A percentile compares a stretch with the other conserved stretches of the same genome.
Evolutionary conservation across 2,888 invertebrate genomes (phyloP).

Genomic region (Metalampra italica): DNA sequence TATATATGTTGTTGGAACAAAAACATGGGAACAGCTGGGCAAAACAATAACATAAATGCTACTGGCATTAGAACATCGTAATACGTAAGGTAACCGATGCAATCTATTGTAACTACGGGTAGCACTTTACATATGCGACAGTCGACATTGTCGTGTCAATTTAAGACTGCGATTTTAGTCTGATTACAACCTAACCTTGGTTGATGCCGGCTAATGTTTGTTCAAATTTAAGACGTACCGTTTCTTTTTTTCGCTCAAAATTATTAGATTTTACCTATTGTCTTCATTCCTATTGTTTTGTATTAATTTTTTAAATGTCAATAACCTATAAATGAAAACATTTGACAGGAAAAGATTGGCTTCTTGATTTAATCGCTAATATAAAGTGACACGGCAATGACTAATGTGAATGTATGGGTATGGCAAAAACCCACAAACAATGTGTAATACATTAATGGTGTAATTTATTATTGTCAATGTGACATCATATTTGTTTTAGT

Average conservation of each 20-base stretch:
- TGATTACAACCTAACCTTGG: not conserved
- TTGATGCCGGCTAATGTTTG: no score
- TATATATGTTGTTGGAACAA: slow-evolving; percentile 11
- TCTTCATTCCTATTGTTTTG: no score
- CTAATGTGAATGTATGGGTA: slow-evolving; percentile 1
- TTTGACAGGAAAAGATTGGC: no score
- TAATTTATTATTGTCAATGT: slow-evolving; percentile 39
- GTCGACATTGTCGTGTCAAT: not conserved
- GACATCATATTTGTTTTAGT: slow-evolving; percentile 54
- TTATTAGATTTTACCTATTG: no score
- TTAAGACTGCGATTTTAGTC: not conserved
- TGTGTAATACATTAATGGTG: slow-evolving; percentile 35
- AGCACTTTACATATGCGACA: not conserved
- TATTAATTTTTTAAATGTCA: no score
- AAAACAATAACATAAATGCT: slow-evolving; percentile 16
- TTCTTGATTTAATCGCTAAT: not conserved
- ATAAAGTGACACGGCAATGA: slow-evolving; percentile 2
- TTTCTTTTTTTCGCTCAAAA: no score
- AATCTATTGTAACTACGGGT: not conserved
- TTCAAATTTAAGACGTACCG: no score
- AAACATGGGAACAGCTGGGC: slow-evolving; percentile 16
- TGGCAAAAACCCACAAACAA: slow-evolving; percentile 8
- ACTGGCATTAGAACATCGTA: slow-evolving; percentile 9
- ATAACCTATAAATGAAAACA: no score
- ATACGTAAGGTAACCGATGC: slow-evolving; percentile 6